Conservation (phyloP, 2,113 vertebrate species). For the Panthera leo region DNA sequence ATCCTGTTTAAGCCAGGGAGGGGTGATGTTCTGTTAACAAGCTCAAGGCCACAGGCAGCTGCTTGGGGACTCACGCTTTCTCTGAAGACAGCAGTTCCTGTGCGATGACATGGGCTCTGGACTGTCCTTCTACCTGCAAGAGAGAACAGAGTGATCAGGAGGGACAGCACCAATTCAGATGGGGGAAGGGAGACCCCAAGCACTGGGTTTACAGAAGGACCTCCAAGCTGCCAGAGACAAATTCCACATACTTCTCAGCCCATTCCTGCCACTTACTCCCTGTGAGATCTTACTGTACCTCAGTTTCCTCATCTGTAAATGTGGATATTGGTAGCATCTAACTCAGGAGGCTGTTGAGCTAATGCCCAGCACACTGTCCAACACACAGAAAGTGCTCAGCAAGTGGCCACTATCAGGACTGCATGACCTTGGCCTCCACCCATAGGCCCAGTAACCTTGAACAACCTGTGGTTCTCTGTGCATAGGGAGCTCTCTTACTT, state of each 20-base stretch:
- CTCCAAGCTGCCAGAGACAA: neutral
- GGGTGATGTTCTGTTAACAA: neutral
- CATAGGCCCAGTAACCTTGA: neutral
- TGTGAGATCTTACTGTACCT: neutral
- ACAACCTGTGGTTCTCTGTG: neutral
- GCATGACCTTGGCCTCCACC: neutral
- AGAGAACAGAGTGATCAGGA: conserved; percentile 58
- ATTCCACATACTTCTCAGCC: neutral
- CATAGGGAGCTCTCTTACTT: neutral
- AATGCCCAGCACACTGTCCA: too few relatives aligned
- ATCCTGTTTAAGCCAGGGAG: neutral
- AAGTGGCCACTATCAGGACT: neutral
- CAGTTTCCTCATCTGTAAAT: fast-evolving
- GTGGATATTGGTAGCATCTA: neutral
- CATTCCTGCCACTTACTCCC: too few relatives aligned
- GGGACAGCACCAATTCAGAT: neutral
- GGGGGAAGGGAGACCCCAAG: neutral
- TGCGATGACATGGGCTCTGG: conserved; percentile 90
- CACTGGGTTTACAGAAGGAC: neutral
- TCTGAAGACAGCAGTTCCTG: conserved; percentile 93
- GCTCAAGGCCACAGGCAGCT: neutral
- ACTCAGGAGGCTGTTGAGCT: neutral
- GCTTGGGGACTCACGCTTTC: conserved; percentile 89
- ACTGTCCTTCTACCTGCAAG: conserved; percentile 91
- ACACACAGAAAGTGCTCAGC: neutral